Evolutionary conservation across 2,888 invertebrate genomes (phyloP).

Genomic region (Cactoblastis cactorum): DNA sequence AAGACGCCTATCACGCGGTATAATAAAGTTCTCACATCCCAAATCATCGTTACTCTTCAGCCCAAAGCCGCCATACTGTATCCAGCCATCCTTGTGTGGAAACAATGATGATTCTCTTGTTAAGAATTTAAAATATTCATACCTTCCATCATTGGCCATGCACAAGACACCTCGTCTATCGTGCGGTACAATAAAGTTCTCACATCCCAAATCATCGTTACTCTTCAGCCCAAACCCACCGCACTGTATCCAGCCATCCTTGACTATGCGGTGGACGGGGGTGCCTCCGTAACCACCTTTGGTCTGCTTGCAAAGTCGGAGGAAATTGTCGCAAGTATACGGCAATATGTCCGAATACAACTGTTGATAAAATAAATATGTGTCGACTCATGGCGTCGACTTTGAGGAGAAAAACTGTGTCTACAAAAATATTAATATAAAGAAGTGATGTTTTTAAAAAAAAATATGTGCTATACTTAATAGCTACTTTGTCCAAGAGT

Average conservation of each 20-base stretch:
- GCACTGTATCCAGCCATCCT: slow-evolving; percentile 85
- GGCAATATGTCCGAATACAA: slow-evolving; percentile 80
- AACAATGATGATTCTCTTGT: no score
- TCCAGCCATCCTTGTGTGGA: slow-evolving; percentile 84
- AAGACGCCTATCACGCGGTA: slow-evolving; percentile 83
- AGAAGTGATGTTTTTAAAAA: no score
- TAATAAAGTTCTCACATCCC: slow-evolving; percentile 83
- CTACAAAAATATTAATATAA: no score
- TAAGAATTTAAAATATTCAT: no score
- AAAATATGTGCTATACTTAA: no score
- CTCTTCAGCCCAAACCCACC: slow-evolving; percentile 74
- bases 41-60: slow-evolving; percentile 53
- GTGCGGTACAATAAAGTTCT: slow-evolving; percentile 83
- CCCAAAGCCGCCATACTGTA: slow-evolving; percentile 82
- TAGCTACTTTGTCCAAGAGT: no score
- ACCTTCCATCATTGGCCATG: slow-evolving; percentile 84
- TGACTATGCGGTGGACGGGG: slow-evolving; percentile 82
- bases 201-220: slow-evolving; percentile 72
- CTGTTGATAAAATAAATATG: slow-evolving; percentile 46
- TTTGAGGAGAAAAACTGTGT: background rate
- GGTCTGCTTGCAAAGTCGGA: slow-evolving; percentile 69
- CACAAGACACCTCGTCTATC: slow-evolving; percentile 84
- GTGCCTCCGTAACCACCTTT: slow-evolving; percentile 76
- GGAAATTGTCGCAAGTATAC: slow-evolving; percentile 77
- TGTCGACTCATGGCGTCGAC: background rate